phyloP scores from a whole-genome alignment of 2,113 vertebrate genomes.

The Urocynchramus pylzowi region DNA sequence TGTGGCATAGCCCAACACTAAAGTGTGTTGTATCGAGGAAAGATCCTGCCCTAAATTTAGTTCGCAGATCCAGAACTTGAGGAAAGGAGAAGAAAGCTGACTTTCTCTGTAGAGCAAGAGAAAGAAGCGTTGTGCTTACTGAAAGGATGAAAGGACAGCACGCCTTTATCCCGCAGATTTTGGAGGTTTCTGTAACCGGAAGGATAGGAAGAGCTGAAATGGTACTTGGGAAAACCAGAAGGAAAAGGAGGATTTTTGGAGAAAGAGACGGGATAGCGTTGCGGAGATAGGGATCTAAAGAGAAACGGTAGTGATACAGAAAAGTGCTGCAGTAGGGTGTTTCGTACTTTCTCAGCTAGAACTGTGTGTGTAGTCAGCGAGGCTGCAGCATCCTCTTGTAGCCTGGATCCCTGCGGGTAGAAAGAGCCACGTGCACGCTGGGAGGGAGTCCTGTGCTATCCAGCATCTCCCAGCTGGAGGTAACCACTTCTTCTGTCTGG shows the following conservation, averaged over 20 bases:
- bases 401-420: not conserved
- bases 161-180: not conserved
- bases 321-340: not conserved
- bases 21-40: not conserved
- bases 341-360: rapidly evolving
- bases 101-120: not conserved
- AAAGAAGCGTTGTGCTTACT: not conserved
- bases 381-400: not conserved
- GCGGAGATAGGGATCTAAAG: not conserved
- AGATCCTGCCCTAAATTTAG: not conserved
- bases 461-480: not conserved
- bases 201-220: not conserved
- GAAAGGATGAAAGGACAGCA: not conserved
- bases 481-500: not conserved
- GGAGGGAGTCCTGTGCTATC: not conserved
- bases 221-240: not conserved
- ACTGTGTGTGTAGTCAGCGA: not conserved
- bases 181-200: not conserved
- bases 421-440: not conserved
- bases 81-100: not conserved
- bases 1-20: not conserved
- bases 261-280: not conserved
- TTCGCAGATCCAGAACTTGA: not conserved
- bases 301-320: rapidly evolving
- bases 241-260: rapidly evolving